Conservation (phyloP, 1,140 invertebrate species). For the Drosophila funebris region DNA sequence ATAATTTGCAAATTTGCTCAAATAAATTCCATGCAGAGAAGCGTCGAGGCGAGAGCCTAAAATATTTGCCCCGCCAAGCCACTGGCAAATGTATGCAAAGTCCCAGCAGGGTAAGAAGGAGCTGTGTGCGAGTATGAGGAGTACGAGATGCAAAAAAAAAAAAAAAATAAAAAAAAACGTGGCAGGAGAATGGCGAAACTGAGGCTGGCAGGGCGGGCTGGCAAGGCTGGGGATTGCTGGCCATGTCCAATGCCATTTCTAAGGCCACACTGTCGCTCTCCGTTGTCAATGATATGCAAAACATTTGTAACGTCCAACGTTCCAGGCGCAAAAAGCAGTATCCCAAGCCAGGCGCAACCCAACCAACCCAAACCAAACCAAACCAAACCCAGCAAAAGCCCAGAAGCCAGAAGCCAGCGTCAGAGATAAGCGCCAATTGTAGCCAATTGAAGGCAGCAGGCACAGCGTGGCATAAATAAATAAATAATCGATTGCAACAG, state of each 20-base stretch:
- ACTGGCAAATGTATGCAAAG: constrained; percentile 73
- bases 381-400: not conserved
- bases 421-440: constrained; percentile 72
- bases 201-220: not conserved
- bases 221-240: not conserved
- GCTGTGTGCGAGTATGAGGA: not conserved
- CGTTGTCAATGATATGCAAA: constrained; percentile 71
- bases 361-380: no score
- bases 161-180: no score
- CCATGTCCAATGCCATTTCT: constrained; percentile 28
- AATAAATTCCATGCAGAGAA: constrained; percentile 77
- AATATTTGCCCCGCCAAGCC: constrained; percentile 63
- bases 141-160: no score
- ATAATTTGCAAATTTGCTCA: constrained; percentile 81
- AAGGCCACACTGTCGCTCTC: constrained; percentile 27
- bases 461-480: constrained; percentile 73
- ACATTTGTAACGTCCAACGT: constrained; percentile 46
- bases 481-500: constrained; percentile 71
- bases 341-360: no score
- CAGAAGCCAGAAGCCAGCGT: not conserved
- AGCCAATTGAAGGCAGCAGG: constrained; percentile 68
- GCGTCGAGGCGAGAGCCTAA: constrained; percentile 47
- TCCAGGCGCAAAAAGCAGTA: constrained; percentile 25
- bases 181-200: not conserved
- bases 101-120: constrained; percentile 16